Base-by-base conservation (phyloP, 2,113 vertebrate species). In the Forbesichthys papilliferus region DNA sequence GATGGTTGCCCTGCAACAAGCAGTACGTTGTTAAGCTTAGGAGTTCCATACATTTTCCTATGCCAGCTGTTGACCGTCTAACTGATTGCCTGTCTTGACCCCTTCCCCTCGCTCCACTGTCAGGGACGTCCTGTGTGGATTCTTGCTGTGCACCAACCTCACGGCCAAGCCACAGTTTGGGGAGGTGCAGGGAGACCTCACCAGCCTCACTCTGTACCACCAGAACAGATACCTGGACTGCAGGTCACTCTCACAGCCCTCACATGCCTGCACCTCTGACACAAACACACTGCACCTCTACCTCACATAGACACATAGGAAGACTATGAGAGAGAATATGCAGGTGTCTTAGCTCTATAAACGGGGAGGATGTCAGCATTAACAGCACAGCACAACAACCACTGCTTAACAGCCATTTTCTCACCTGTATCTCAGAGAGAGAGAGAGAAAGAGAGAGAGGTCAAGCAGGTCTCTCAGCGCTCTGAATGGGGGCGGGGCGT, bases 201-300 rank as follows among this genome's bases (percentile, higher is more conserved):
- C 94, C 79, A 92, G 96, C 74, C 90, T 95, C 84, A 96, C 95
- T 34, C 93, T 99, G 89, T 95, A 96, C 90, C 95, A 99, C 70
- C 96, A 98, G 79, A 96, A 94, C 93, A 92, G 94, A 89, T 98
- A 98, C 80, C 78, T 98, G 89, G 95, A 99, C 90, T 99, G 98
- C 94, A 94, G 95, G 98, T 99, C 63, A 87, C 4, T 11, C 51
- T 13, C 51, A n/a, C 11, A 61, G 47, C 14, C 60, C 46, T 27
- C 27, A 27, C 27, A 36, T 14, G 36, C 18, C 11, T 11, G 14
- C 58, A 60, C 58, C 58, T 42, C 14, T 2, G n/a, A 54, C 13
- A 54, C n/a, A 16, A n/a, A 5, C 52, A n/a, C 6, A 54, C n/a
- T n/a, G n/a, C n/a, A 54, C 52, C 13, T 42, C 11, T 10, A 48